Base-by-base conservation (phyloP, 2,888 invertebrate species). In the Drosophila atripex region DNA sequence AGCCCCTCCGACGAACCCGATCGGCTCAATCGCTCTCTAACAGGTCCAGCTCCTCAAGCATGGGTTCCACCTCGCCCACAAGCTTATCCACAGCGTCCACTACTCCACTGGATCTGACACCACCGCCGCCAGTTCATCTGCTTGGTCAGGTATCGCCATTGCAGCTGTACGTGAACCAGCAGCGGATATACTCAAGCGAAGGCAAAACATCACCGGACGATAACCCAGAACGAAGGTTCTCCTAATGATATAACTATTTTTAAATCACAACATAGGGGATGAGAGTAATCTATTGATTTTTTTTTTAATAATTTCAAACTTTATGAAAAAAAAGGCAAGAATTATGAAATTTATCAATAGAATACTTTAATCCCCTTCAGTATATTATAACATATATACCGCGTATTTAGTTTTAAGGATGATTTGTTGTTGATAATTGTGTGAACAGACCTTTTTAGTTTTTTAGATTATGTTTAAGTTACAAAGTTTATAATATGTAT, bases 21-120 rank as follows among this genome's bases (percentile, higher is more conserved):
- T 84, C 84, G 7, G 85, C 86, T 0, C 80, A 83, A 16, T 83
- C 84, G 0, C 60, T 84, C 2, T 83, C 85, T 11, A 56, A 71
- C 5, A 75, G 75, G 1, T 82, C 82, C 2, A 80, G 80, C 25
- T 60, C 73, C 7, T 83, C 78, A 1, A 82, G 80, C 47, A 77
- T 73, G 12, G 71, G 79, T 23, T 78, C 86, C 12, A 64, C 75
- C 11, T 71, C 80, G 2, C 65, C 70, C 0, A 72, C 80, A 2
- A 77, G 79, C 11, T 30, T 78, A 3, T 80, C 83, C n/a, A 82
- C 71, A 4, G 57, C 63, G 3, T 80, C 86, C 1, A 75, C 79
- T 11, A 78, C 82, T 0, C 77, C 84, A 8, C 16, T 73, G 39
- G 80, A 82, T 11, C 49, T 84, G 32, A 85, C 86, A 14, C 82